Base-by-base conservation (phyloP, 2,888 invertebrate species). In the Diplolepis rosae region DNA sequence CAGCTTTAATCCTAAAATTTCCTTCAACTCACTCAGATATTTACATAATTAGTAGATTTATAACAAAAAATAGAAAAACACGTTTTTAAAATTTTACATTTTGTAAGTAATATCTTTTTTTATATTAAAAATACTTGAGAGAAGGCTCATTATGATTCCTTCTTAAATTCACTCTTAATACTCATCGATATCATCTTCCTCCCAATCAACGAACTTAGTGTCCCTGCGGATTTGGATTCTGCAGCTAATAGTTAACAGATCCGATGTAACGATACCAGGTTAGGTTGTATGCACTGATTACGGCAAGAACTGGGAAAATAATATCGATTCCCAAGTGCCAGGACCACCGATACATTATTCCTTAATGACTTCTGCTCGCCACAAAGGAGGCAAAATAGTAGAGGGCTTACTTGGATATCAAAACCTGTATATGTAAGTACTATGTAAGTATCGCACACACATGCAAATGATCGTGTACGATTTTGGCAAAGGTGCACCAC, bases 231-330 rank as follows among this genome's bases (percentile, higher is more conserved):
- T 68, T 42, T 48, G 32, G 66, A 56, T 54, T 52, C 72, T 72
- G 24, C 42, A 72, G 68, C 72, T 72, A 72, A 72, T 75, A 70
- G 74, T 72, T 72, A 75, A 69, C 56, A 69, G 68, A 66, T 61
- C 68, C 70, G 56, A 70, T 72, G 56, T 69, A 65, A 56, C 45
- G 71, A 69, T 70, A 56, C 61, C 7, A 18, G 54, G 52, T 67
- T 54, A 69, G 54, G 67, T 65, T 71, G 65, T 65, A 54, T 27
- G 65, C 69, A 68, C 69, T 75, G 75, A 75, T 75, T 75, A 69
- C 71, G 35, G 30, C 71, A 68, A 67, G 72, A 73, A 73, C 72
- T 69, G 68, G 72, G 68, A 68, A 39, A 67, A 67, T 54, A 35
- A 24, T 69, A 65, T 54, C 45, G 68, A 35, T 67, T 54, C 54